Base-by-base conservation (phyloP, 2,888 invertebrate genomes). In the Rhagonycha fulva region DNA sequence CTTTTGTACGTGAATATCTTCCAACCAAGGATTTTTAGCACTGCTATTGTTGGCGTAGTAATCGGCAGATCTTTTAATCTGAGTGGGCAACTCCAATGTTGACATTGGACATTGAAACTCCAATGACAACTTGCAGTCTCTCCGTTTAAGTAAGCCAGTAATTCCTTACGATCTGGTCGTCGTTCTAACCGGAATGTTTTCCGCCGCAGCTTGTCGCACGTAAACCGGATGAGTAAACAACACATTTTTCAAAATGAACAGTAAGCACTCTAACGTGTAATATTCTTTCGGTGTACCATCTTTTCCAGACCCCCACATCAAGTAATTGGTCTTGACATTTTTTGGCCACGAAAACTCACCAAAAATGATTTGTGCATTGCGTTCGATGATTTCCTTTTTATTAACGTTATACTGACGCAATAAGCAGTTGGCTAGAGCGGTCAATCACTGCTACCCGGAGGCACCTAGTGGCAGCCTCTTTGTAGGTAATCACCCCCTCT, bases 291-390 rank as follows among this genome's bases (percentile, higher is more conserved):
- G 92, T 67, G 93, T 93, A 62, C 96, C 96, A 88, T 97, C 97
- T 87, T 96, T 97, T 0, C 96, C 96, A 79, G 96, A 96, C 98
- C 98, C 97, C 91, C 95, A 99, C 90, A 97, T 96, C 84, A 97
- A 91, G 87, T 98, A 98, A 87, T 98, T 99, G 0, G 99, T 99
- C 88, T 97, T 98, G 5, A 98, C 98, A 91, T 94, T 96, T 90
- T 98, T 98, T 1, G 97, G 97, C 98, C 98, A 99, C 2, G 98
- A 98, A 88, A 98, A 97, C 89, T 99, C 99, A 9, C 98, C 98
- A 88, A 99, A 99, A 86, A 98, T 97, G 81, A 99, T 98, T 88
- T 98, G 97, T 83, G 92, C 94, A 85, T 98, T 97, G 72, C 96
- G 94, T 89, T 99, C 98, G 82, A 96, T 93, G 82, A 99, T 98